Conservation (phyloP, 2,113 vertebrate genomes). For the Heloderma charlesbogerti region DNA sequence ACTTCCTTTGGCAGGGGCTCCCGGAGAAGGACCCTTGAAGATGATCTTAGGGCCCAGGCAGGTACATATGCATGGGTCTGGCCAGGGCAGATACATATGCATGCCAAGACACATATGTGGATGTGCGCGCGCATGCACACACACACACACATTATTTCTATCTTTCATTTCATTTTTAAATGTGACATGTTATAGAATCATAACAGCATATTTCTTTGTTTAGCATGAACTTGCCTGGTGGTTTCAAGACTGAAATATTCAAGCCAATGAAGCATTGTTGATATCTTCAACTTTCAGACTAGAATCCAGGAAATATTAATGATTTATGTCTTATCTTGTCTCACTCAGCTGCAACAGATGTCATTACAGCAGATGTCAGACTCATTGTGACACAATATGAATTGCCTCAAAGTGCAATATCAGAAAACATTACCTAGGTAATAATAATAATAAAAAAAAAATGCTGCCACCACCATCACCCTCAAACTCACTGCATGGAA, state of each 20-base stretch:
- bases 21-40: no score
- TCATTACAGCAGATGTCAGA: slow-evolving; percentile 41
- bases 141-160: not conserved
- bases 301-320: slow-evolving; percentile 63
- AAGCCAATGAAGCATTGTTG: slow-evolving; percentile 60
- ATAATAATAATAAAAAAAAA: slow-evolving; percentile 15
- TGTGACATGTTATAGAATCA: not conserved
- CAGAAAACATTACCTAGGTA: slow-evolving; percentile 45
- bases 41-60: no score
- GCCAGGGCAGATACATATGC: no score
- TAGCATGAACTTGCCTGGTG: slow-evolving; percentile 32
- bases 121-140: not conserved
- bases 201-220: not conserved
- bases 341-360: slow-evolving; percentile 60
- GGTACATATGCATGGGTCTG: no score
- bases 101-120: no score
- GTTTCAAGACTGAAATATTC: slow-evolving; percentile 49
- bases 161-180: slow-evolving; percentile 20
- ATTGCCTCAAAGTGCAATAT: slow-evolving; percentile 57
- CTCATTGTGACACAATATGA: slow-evolving; percentile 49
- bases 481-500: not conserved
- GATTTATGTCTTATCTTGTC: slow-evolving; percentile 57
- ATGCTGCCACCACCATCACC: not conserved
- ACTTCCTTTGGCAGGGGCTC: no score
- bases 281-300: slow-evolving; percentile 60